These are phyloP conservation scores for Netelia inedita DNA, from an alignment of 2,888 invertebrate species.

Conservation along the genomic window DNA sequence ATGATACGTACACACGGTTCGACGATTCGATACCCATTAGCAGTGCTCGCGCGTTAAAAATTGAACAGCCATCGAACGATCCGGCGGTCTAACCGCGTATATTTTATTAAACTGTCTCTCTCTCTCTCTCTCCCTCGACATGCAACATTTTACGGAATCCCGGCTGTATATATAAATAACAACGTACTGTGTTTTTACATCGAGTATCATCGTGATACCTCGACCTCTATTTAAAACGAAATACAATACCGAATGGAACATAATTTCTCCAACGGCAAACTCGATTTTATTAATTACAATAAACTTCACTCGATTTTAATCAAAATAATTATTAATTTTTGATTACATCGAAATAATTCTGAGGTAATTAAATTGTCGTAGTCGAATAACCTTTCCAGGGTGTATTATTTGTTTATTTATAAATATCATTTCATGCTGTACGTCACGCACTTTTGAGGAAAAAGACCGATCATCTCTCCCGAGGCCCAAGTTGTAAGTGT, in stretches of 20 bases:
- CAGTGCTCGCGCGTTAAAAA: slow-evolving; percentile 6
- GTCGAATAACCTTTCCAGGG: no score
- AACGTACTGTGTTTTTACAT: background rate
- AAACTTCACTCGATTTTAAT: background rate
- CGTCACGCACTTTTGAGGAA: background rate
- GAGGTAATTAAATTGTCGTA: no score
- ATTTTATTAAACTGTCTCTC: slow-evolving; percentile 26
- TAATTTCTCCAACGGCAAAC: background rate
- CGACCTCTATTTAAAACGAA: background rate
- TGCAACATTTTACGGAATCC: background rate
- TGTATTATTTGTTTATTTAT: background rate
- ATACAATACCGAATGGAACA: background rate
- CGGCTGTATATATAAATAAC: background rate
- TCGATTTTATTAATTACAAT: background rate
- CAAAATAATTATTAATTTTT: background rate
- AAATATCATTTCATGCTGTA: background rate
- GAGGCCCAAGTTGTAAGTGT: background rate
- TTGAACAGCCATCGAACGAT: slow-evolving; percentile 10
- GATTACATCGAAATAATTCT: no score
- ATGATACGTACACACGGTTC: slow-evolving; percentile 16
- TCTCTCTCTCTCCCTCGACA: no score
- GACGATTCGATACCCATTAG: slow-evolving; percentile 20
- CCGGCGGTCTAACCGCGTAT: slow-evolving; percentile 14
- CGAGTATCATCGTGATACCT: background rate
- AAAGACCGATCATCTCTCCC: slow-evolving; percentile 33